Evolutionary conservation across 2,797 vertebrate species (phyloP).

Genomic region (Acanthurus tractus): DNA sequence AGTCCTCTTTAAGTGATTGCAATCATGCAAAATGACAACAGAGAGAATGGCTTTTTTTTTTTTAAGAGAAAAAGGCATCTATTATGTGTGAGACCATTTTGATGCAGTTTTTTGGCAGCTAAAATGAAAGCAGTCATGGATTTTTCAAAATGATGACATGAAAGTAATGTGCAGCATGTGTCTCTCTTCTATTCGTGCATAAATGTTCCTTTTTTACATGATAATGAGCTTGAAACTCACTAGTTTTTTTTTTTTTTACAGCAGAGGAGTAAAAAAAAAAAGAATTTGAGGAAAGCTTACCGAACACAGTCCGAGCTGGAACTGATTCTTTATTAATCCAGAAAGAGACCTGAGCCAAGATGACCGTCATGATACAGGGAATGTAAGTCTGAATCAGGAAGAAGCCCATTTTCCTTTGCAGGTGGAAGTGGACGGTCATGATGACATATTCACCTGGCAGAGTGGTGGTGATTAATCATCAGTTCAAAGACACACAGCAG

Average conservation of each 20-base stretch:
- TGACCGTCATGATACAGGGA: constrained; percentile 97
- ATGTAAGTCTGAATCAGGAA: constrained; percentile 98
- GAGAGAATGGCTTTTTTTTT: background rate
- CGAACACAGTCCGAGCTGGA: constrained; percentile 95
- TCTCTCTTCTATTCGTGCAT: background rate
- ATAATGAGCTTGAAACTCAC: background rate
- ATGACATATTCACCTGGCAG: constrained; percentile 94
- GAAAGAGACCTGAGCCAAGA: constrained; percentile 96
- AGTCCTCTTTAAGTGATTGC: background rate
- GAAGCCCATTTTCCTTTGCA: constrained; percentile 95
- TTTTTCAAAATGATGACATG: constrained; percentile 15
- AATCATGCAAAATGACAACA: constrained; percentile 27
- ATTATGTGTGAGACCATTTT: constrained; percentile 23
- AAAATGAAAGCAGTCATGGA: constrained; percentile 5
- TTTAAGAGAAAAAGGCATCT: background rate
- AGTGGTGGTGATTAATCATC: constrained; percentile 3
- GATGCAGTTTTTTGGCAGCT: constrained; percentile 16
- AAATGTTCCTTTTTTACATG: background rate
- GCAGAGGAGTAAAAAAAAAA: background rate
- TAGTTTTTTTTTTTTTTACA: background rate
- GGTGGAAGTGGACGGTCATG: constrained; percentile 98
- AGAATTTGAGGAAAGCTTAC: constrained; percentile 81
- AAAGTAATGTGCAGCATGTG: constrained; percentile 8
- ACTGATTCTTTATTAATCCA: constrained; percentile 99
- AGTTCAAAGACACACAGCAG: background rate